Evolutionary conservation across 2,888 invertebrate genomes (phyloP).

Genomic region (Psylliodes chrysocephalus): DNA sequence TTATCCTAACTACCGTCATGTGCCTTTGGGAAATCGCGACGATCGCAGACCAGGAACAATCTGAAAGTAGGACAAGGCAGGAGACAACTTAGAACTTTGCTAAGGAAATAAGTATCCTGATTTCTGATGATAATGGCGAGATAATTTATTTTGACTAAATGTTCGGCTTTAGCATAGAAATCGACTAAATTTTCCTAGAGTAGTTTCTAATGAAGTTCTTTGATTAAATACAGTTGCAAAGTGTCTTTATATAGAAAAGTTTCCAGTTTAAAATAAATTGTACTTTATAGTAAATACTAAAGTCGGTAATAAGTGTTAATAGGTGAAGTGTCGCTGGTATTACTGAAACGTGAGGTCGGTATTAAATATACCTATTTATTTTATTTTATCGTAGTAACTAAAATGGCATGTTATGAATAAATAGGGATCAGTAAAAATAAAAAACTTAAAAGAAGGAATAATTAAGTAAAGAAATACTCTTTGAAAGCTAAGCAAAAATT

Average conservation of each 20-base stretch:
- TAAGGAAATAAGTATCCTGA: not conserved
- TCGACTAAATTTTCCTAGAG: not conserved
- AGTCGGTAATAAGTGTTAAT: too few species aligned
- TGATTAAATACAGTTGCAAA: not conserved
- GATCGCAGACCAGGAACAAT: not conserved
- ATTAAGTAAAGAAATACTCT: too few species aligned
- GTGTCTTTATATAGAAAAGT: not conserved
- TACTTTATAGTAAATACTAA: too few species aligned
- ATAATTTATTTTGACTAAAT: not conserved
- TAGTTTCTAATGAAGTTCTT: not conserved
- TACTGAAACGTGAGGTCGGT: too few species aligned
- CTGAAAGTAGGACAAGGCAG: not conserved
- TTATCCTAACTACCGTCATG: not conserved
- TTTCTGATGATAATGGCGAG: not conserved
- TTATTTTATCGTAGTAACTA: too few species aligned
- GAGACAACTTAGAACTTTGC: not conserved
- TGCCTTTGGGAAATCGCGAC: not conserved
- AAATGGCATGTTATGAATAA: too few species aligned
- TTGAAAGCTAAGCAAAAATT: too few species aligned
- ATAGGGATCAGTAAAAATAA: too few species aligned
- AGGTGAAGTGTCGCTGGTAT: too few species aligned
- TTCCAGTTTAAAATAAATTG: too few species aligned
- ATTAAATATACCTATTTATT: too few species aligned
- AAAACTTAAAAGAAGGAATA: too few species aligned
- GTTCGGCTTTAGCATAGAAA: conserved; percentile 2